Percentiles rank a stretch among this genome's conserved stretches.
Conservation (phyloP, 1,140 invertebrate genomes). For the Pinna nobilis region DNA sequence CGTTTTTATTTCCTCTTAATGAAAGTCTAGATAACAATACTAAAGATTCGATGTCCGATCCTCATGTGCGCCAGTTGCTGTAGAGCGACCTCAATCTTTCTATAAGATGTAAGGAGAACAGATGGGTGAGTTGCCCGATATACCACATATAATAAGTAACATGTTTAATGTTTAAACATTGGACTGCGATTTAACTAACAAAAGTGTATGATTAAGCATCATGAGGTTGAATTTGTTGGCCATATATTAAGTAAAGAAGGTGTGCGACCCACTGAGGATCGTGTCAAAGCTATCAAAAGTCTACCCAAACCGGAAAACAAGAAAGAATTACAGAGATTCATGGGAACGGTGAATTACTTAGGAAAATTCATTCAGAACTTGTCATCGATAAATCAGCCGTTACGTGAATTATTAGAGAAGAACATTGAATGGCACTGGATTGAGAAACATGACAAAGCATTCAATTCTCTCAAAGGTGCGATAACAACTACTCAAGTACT, state of each 20-base stretch:
- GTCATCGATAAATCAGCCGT: constrained; percentile 7
- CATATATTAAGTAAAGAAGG: constrained; percentile 57
- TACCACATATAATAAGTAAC: no score
- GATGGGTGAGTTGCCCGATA: no score
- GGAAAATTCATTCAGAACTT: constrained; percentile 26
- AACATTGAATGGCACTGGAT: constrained; percentile 31
- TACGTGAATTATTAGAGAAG: constrained; percentile 26
- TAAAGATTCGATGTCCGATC: no score
- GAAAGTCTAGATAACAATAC: no score
- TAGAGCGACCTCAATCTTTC: no score
- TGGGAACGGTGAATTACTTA: constrained; percentile 27
- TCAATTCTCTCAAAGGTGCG: constrained; percentile 31
- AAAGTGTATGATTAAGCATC: constrained; percentile 21
- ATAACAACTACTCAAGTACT: constrained; percentile 60
- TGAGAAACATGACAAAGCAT: constrained; percentile 23
- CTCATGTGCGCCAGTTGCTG: no score
- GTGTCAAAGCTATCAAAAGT: constrained; percentile 51
- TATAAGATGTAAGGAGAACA: no score
- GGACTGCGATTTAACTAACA: constrained; percentile 8
- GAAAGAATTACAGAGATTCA: constrained; percentile 18
- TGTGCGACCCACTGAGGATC: constrained; percentile 64
- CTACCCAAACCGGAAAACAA: constrained; percentile 4
- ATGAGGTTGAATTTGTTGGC: constrained; percentile 43
- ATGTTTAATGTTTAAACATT: no score
- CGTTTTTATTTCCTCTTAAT: no score